These are phyloP conservation scores for Corydoras maculifer DNA, from an alignment of 2,113 vertebrate species.

Conservation along the genomic window DNA sequence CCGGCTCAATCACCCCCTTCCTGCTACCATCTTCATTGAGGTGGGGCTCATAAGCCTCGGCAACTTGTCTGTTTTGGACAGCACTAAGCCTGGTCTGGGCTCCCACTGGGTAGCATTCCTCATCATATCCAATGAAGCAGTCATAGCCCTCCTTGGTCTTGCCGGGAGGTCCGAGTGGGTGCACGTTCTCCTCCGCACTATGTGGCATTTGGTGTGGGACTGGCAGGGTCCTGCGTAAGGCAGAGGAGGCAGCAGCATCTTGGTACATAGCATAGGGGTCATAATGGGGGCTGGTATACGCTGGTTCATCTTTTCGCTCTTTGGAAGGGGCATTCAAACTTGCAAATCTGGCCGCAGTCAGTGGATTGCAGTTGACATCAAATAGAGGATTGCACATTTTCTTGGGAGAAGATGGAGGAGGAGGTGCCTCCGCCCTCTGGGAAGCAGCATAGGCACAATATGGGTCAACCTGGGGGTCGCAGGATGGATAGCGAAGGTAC, in stretches of 20 bases:
- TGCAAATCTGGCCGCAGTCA: conserved; percentile 53
- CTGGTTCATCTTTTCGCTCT: conserved; percentile 47
- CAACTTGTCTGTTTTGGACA: conserved; percentile 42
- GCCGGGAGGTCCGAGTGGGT: conserved; percentile 63
- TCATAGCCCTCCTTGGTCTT: conserved; percentile 74
- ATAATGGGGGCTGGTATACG: conserved; percentile 42
- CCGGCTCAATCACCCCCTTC: conserved; percentile 60
- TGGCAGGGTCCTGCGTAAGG: conserved; percentile 43
- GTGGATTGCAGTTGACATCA: conserved; percentile 68
- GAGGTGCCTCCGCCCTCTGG: conserved; percentile 25
- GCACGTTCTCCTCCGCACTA: conserved; percentile 46
- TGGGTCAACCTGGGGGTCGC: conserved; percentile 60
- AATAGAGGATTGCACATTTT: conserved; percentile 67
- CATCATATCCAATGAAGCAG: conserved; percentile 69
- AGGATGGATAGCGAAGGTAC: conserved; percentile 59
- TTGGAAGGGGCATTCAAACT: conserved; percentile 44
- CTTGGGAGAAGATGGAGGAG: conserved; percentile 7
- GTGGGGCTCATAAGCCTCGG: conserved; percentile 63
- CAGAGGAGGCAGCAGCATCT: conserved; percentile 40
- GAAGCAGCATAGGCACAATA: conserved; percentile 55
- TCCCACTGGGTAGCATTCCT: conserved; percentile 60
- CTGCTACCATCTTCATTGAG: conserved; percentile 56
- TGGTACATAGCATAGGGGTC: conserved; percentile 61
- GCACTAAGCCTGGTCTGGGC: conserved; percentile 44
- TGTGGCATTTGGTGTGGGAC: conserved; percentile 24